Evolutionary conservation across 2,888 invertebrate species (phyloP).

Genomic region (Mongoloraphidia duomilia): DNA sequence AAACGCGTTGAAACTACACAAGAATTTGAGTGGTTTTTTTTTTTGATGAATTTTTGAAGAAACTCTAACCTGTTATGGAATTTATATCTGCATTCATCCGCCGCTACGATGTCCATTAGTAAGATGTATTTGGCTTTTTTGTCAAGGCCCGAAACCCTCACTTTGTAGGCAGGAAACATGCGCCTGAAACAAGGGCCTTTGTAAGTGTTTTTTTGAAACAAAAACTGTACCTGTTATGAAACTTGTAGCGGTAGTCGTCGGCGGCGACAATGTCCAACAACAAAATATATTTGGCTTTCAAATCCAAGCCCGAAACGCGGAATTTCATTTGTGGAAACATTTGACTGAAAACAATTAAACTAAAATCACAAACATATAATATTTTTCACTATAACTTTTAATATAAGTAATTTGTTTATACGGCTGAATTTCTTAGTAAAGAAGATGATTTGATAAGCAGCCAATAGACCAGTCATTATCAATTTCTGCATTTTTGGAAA

Average conservation of each 20-base stretch:
- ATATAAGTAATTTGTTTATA: too few relatives aligned
- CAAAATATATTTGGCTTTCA: conserved; percentile 97
- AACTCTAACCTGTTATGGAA: conserved; percentile 75
- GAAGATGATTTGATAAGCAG: too few relatives aligned
- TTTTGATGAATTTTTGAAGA: conserved; percentile 3
- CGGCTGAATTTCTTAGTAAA: too few relatives aligned
- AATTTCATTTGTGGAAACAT: conserved; percentile 99
- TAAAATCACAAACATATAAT: background rate
- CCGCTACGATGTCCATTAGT: conserved; percentile 93
- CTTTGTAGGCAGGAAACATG: conserved; percentile 97
- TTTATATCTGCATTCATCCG: conserved; percentile 91
- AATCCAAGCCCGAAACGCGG: conserved; percentile 94
- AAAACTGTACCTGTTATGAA: conserved; percentile 73
- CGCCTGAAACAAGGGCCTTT: conserved; percentile 57
- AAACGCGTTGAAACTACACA: background rate
- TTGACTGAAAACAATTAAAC: conserved; percentile 58
- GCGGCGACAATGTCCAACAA: conserved; percentile 98
- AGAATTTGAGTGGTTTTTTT: conserved; percentile 4
- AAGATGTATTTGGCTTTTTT: conserved; percentile 95
- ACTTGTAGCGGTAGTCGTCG: conserved; percentile 97
- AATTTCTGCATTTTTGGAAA: too few relatives aligned
- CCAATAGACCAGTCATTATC: too few relatives aligned
- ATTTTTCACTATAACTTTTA: background rate
- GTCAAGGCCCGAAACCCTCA: conserved; percentile 90
- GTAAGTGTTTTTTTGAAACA: too few relatives aligned